phyloP scores from a whole-genome alignment of 2,888 invertebrate genomes.

The Hedya salicella region DNA sequence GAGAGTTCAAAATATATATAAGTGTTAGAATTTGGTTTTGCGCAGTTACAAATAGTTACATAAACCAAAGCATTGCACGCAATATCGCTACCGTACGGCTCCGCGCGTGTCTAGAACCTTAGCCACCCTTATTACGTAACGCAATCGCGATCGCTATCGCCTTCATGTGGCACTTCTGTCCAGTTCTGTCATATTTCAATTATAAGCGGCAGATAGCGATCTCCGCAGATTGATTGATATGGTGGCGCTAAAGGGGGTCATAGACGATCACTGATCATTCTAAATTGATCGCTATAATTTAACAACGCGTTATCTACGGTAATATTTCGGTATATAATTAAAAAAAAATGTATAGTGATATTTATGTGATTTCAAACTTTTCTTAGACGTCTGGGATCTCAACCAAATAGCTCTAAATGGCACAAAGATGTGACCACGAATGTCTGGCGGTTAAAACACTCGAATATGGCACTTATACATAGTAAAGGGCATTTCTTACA shows the following conservation, averaged over 20 bases:
- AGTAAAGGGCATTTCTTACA: too few relatives aligned
- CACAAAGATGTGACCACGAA: too few relatives aligned
- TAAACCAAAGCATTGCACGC: neutral
- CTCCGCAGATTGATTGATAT: conserved; percentile 21
- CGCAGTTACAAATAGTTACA: too few relatives aligned
- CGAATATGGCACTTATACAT: too few relatives aligned
- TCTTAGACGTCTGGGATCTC: too few relatives aligned
- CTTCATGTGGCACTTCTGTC: conserved; percentile 38
- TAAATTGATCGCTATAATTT: conserved; percentile 6
- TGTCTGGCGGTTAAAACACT: too few relatives aligned
- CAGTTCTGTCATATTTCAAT: conserved; percentile 42
- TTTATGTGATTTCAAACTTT: too few relatives aligned
- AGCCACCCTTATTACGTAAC: conserved; percentile 33
- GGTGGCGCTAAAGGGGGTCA: conserved; percentile 21
- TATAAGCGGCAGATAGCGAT: conserved; percentile 23
- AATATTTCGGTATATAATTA: neutral
- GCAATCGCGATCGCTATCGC: conserved; percentile 31
- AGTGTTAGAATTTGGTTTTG: too few relatives aligned
- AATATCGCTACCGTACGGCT: neutral
- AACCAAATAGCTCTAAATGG: too few relatives aligned
- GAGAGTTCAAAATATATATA: too few relatives aligned
- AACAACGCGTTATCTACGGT: neutral
- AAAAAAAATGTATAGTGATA: too few relatives aligned
- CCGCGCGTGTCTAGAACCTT: neutral
- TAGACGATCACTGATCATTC: neutral